phyloP scores from a whole-genome alignment of 30 jellyfish, hydroid and myxozoan genomes.

The Catostylus mosaicus region DNA sequence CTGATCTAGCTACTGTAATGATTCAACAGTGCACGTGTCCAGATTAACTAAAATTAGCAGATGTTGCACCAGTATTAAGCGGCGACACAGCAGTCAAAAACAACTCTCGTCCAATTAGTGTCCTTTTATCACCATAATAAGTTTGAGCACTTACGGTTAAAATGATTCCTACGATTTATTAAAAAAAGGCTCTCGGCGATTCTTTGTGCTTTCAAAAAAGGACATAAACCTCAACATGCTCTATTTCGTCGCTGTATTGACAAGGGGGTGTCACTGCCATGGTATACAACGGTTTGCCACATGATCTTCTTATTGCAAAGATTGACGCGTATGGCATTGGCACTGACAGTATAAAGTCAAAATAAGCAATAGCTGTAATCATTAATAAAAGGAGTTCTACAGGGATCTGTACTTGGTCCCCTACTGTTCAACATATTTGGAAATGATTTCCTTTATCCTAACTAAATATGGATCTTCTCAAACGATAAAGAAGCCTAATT shows the following conservation, averaged over 20 bases:
- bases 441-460: too few species aligned
- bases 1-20: neutral
- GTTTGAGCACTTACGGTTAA: neutral
- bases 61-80: too few species aligned
- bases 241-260: constrained; percentile 14
- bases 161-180: neutral
- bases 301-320: neutral
- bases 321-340: neutral
- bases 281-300: neutral
- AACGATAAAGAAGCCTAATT: too few species aligned
- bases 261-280: constrained; percentile 9
- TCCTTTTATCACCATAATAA: neutral
- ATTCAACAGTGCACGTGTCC: constrained; percentile 10
- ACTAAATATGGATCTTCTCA: too few species aligned
- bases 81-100: too few species aligned
- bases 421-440: too few species aligned
- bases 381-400: too few species aligned
- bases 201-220: constrained; percentile 4
- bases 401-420: too few species aligned
- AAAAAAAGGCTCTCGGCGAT: constrained; percentile 3
- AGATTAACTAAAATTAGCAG: neutral
- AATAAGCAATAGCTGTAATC: too few species aligned
- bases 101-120: neutral
- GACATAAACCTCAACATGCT: neutral
- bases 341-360: neutral